phyloP scores from a whole-genome alignment of 2,888 invertebrate genomes.

The Branchellion lobata region DNA sequence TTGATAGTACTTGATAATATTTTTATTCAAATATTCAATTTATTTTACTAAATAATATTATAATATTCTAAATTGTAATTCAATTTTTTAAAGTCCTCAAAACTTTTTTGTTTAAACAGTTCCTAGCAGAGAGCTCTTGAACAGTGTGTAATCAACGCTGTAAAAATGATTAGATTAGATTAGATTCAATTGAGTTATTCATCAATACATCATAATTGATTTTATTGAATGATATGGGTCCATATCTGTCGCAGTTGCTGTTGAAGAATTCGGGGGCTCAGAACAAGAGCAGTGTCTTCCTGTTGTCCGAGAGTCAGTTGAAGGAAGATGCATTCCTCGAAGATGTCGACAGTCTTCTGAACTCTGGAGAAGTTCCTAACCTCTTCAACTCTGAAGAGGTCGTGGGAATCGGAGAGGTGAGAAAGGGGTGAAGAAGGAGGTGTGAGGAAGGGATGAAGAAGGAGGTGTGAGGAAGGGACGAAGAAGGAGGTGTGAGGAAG shows the following conservation, averaged over 20 bases:
- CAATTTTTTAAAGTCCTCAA: too few relatives aligned
- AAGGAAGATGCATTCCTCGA: conserved; percentile 76
- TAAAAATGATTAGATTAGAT: too few relatives aligned
- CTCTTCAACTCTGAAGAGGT: conserved; percentile 79
- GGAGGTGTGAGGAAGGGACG: not conserved
- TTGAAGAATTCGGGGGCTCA: conserved; percentile 61
- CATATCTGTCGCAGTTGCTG: conserved; percentile 56
- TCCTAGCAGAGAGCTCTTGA: too few relatives aligned
- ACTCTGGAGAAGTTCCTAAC: conserved; percentile 84
- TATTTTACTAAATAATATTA: too few relatives aligned
- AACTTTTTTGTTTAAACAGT: too few relatives aligned
- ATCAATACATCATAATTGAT: too few relatives aligned
- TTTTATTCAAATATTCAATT: too few relatives aligned
- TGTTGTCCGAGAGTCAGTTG: conserved; percentile 76
- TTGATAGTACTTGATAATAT: too few relatives aligned
- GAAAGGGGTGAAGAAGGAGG: not conserved
- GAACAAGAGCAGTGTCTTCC: conserved; percentile 72
- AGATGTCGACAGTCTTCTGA: conserved; percentile 79
- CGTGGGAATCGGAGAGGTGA: conserved; percentile 77
- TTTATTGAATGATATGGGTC: too few relatives aligned
- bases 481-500: not conserved
- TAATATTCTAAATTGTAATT: too few relatives aligned
- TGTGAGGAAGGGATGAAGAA: not conserved
- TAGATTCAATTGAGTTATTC: too few relatives aligned
- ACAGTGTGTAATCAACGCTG: too few relatives aligned